Base-by-base conservation (phyloP, 2,888 invertebrate species). In the Empis livida region DNA sequence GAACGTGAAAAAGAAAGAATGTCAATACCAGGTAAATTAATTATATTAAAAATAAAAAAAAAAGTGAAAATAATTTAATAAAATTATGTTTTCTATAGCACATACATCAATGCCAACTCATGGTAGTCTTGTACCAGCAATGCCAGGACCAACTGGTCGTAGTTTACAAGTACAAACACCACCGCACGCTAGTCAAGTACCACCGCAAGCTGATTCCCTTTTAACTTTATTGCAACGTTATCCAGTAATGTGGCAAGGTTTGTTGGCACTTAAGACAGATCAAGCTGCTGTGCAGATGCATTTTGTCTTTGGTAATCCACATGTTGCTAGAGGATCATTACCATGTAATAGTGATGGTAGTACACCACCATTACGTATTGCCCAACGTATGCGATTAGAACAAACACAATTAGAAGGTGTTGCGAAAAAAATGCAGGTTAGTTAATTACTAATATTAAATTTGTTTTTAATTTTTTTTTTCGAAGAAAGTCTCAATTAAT, bases 231-330 rank as follows among this genome's bases (percentile, higher is more conserved):
- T 91, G 9, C 80, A 93, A 81, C 82, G 90, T 49, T 94, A 94
- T 70, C 95, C 95, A 10, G 86, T 94, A 42, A 90, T 95, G 86
- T 97, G 97, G 97, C 94, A 95, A 72, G 94, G 97, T 2, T 72
- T 91, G 51, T 71, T 97, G 55, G 95, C 92, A 0, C 74, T 97
- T 55, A 97, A 97, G 74, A 96, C 93, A 67, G 96, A 96, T 72
- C 88, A 89, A 59, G 94, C 95, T 8, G 90, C 91, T 27, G 96
- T 97, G 42, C 96, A 97, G 73, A 96, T 97, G 96, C 95, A 96
- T 73, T 94, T 92, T 70, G 92, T 97, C 53, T 89, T 90, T 60
- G 97, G 97, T 48, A 94, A 90, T 73, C 85, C 87, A 10, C 77
- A 78, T 57, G 88, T 97, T 52, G 94, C 95, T 10, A 80, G 83